Evolutionary conservation across 2,797 vertebrate species (phyloP), one percentile per base, ranked within the genome.

Genomic region (Rhadinocentrus ornatus): DNA sequence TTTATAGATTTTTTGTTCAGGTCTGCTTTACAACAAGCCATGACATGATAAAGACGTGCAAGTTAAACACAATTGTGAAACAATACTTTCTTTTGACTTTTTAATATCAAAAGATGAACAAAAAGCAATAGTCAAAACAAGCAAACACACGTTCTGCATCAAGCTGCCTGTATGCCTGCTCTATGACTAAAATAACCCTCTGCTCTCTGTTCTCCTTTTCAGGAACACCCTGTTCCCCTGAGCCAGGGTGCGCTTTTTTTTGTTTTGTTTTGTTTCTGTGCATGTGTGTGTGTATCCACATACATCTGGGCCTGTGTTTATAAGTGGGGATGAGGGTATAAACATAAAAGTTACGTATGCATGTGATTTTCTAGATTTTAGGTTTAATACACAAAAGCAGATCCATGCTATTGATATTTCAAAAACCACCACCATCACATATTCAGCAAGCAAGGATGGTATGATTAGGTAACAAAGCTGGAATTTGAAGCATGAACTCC

Each of bases 161-260:
- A 75, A 91, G 82, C 52, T 85, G 69, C 84, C 80, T 29, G 81
- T 86, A 87, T 89, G 89, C 73, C 66, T 71, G 67, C 67, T 70
- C 69, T 77, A 62, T 73, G 88, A 85, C 88, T 67, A 93, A 95
- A 94, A 95, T 94, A 94, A 90, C 81, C 69, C 71, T 71, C 81
- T 77, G 78, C 86, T 94, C 92, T 95, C 93, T 93, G 92, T 94
- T 94, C 93, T 92, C 89, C 89, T 93, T 94, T 94, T 89, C 86
- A 92, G 87, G 91, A 93, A 91, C 92, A 90, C 86, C 76, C 86
- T 86, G 88, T 92, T 92, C 91, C 88, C 75, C 83, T 60, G 62
- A 82, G 83, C 31, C 4, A 37, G 12, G 13, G 26, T 75, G 68
- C 61, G 32, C 44, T 65, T 66, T 71, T 73, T 71, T 69, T n/a